Conservation (phyloP, 2,113 vertebrate species). For the Trichechus manatus region DNA sequence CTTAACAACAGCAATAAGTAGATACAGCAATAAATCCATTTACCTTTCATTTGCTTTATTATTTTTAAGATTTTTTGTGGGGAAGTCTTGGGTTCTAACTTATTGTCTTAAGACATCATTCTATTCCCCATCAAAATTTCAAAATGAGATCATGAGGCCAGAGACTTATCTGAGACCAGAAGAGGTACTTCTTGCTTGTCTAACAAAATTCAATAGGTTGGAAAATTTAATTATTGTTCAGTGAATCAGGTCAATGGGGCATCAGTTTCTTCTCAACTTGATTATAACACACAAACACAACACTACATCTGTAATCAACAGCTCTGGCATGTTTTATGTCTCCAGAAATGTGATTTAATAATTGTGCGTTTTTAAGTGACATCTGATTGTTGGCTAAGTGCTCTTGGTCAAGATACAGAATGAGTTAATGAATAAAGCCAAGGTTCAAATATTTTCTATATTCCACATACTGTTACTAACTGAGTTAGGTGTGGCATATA, state of each 20-base stretch:
- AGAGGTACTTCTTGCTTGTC: neutral
- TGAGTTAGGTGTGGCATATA: neutral
- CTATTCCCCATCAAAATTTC: neutral
- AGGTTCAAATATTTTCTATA: neutral
- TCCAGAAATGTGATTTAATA: neutral
- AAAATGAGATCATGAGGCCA: slow-evolving; percentile 66
- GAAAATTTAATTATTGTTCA: neutral
- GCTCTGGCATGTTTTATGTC: neutral
- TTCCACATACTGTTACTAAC: neutral
- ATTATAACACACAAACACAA: neutral
- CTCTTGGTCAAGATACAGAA: neutral
- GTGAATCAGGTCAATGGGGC: neutral
- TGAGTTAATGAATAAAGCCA: neutral
- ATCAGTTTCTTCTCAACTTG: neutral
- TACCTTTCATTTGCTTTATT: neutral
- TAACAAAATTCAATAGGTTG: slow-evolving; percentile 17
- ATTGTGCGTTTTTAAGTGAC: neutral
- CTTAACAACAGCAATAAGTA: slow-evolving; percentile 65
- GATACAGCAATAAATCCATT: slow-evolving; percentile 47
- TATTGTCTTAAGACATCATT: slow-evolving; percentile 53
- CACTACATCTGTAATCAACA: neutral
- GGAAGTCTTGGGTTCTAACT: neutral
- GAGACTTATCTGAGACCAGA: slow-evolving; percentile 16
- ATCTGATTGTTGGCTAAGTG: neutral
- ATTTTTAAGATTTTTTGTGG: slow-evolving; percentile 51